Evolutionary conservation across 2,888 invertebrate species (phyloP), one percentile per base, ranked within the genome.

Genomic region (Melanostoma mellinum): DNA sequence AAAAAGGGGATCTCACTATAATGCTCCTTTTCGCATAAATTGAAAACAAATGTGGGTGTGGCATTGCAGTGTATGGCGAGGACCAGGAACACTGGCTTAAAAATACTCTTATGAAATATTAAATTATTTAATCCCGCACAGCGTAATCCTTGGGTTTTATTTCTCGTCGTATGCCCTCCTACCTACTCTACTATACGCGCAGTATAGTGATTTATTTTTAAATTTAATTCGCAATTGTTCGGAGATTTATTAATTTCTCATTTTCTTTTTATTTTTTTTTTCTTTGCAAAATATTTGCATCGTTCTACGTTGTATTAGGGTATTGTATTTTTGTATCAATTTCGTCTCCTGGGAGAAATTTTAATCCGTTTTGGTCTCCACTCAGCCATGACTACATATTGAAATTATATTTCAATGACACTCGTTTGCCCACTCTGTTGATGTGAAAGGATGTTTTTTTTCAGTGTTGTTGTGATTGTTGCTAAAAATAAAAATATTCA

Each of bases 401-500:
- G 76, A 76, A 81, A 76, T 81, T 81, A 61, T 81, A 68, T 81
- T 72, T 81, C 67, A 72, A 72, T 81, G 72, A 50, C 81, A 81
- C 72, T 81, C 72, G 42, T 38, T 44, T 50, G 63, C 55, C 50
- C 32, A n/a, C 20, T 50, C 38, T 60, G 9, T 10, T 33, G 48
- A 65, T 52, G 58, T 46, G 61, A 52, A 71, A 65, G 55, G 52
- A 77, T 73, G 50, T 50, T 67, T 67, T 40, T 10, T 4, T 32
- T 42, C 6, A 1, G 32, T 3, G 9, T 4, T 2, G 42, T 53
- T 48, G 36, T 58, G 46, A 52, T 38, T 68, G 65, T 58, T 65
- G 40, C 44, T 20, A 10, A 76, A 56, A 77, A 69, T 58, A 33
- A 50, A 38, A 50, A 48, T 40, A n/a, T n/a, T 42, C 0, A 48